Evolutionary conservation across 2,888 invertebrate genomes (phyloP).

Genomic region (Lasioglossum figueresi): DNA sequence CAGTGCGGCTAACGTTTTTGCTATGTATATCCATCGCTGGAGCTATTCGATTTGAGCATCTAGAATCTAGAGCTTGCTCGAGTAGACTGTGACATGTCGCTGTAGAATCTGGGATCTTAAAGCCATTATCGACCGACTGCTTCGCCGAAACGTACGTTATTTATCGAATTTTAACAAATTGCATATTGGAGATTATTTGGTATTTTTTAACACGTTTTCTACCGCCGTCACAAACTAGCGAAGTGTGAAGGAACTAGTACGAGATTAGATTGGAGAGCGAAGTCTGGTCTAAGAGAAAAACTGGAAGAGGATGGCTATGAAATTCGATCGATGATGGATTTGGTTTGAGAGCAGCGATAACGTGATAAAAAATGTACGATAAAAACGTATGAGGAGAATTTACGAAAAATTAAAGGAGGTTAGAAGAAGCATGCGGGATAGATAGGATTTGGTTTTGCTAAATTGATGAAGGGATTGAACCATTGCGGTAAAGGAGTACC

Average conservation of each 20-base stretch:
- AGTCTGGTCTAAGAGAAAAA: neutral
- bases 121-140: neutral
- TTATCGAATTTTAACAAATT: no score
- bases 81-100: neutral
- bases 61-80: neutral
- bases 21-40: neutral
- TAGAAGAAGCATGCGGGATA: neutral
- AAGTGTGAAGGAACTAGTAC: neutral
- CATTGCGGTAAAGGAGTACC: no score
- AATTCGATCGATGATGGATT: slow-evolving; percentile 10
- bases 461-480: no score
- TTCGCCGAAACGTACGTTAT: neutral
- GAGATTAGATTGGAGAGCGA: no score
- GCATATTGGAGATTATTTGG: no score
- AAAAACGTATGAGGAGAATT: neutral
- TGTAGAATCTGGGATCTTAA: neutral
- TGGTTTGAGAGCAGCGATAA: slow-evolving; percentile 19
- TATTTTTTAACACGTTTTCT: no score
- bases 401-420: neutral
- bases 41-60: neutral
- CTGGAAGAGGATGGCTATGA: neutral
- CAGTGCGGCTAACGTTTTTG: neutral
- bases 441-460: no score
- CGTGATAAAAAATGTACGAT: neutral
- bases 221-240: no score